Evolutionary conservation across 2,797 vertebrate genomes (phyloP), one percentile per base, ranked within the genome.

Genomic region (Macropodus opercularis): DNA sequence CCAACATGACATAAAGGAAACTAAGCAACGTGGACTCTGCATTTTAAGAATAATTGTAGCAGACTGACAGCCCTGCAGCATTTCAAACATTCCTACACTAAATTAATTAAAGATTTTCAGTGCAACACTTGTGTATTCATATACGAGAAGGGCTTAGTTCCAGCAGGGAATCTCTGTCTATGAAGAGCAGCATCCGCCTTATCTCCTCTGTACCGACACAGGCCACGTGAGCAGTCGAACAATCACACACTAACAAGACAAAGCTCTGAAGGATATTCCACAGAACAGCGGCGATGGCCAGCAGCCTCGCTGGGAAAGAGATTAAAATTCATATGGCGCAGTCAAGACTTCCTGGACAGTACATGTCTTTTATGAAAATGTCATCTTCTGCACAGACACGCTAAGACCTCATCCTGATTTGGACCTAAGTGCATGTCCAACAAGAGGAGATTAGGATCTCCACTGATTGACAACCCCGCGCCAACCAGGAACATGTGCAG

Each of bases 401-500:
- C 13, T 34, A 54, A 75, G 69, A 50, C 41, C 42, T 27, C 46
- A 19, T 60, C 57, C 34, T 43, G 64, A 77, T 76, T 72, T 49
- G 69, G 51, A 66, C 41, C 22, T 56, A 21, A 10, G 44, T 13
- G 19, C 63, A 71, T 39, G 67, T 72, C 67, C 41, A 58, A 76
- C 69, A 66, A 47, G 71, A 56, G 5, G 52, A 77, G 76, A 85
- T 84, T 74, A 77, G 34, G 51, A 78, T 77, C 71, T 61, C 27
- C 24, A 6, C 50, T 60, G 71, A 80, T 55, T 84, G 82, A 84
- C 56, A 65, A 79, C 31, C 8, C 21, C 6, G 46, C 7, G 27
- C 52, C 69, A 61, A 69, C 66, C 54, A 59, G 29, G 29, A 85
- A 75, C 86, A 82, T 80, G 79, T 82, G 82, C 71, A 73, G 75